Conservation (phyloP, 2,888 invertebrate species). For the Pycnomerus fuliginosus region DNA sequence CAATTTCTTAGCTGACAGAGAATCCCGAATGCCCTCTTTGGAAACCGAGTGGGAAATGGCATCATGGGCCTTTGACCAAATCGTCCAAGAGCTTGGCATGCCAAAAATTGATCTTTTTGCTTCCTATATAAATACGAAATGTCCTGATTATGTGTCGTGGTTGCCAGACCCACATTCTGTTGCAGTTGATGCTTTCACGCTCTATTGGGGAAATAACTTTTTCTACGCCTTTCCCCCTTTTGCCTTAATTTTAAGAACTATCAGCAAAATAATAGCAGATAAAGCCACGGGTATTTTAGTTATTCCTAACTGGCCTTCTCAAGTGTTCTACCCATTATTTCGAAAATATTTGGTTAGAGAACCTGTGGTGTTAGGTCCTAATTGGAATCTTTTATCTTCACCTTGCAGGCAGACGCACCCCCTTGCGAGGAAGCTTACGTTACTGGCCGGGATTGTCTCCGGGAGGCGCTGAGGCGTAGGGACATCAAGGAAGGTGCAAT, state of each 20-base stretch:
- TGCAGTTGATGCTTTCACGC: slow-evolving; percentile 35
- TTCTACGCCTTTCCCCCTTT: too few species aligned
- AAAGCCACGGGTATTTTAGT: slow-evolving; percentile 32
- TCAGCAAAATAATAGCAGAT: slow-evolving; percentile 36
- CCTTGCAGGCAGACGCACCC: neutral
- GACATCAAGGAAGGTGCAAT: too few species aligned
- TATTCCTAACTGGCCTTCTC: slow-evolving; percentile 31
- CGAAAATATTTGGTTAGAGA: neutral
- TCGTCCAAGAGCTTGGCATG: slow-evolving; percentile 11
- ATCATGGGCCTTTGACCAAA: too few species aligned
- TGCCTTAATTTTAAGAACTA: slow-evolving; percentile 27
- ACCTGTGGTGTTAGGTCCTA: neutral
- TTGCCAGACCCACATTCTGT: slow-evolving; percentile 29
- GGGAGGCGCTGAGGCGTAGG: too few species aligned
- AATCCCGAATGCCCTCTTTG: too few species aligned
- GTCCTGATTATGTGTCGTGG: slow-evolving; percentile 34
- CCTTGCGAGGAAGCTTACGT: neutral
- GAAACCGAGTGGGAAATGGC: too few species aligned
- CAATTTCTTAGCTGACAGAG: too few species aligned
- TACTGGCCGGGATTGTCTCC: neutral
- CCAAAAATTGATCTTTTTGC: slow-evolving; percentile 33
- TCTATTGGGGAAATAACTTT: slow-evolving; percentile 22
- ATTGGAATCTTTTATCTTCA: neutral
- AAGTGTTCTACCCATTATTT: slow-evolving; percentile 37
- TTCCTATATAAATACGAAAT: slow-evolving; percentile 31